Percentiles rank a stretch among this genome's conserved stretches.
These are phyloP conservation scores for Cygnus atratus DNA, from an alignment of 2,113 vertebrate genomes.

Conservation along the genomic window DNA sequence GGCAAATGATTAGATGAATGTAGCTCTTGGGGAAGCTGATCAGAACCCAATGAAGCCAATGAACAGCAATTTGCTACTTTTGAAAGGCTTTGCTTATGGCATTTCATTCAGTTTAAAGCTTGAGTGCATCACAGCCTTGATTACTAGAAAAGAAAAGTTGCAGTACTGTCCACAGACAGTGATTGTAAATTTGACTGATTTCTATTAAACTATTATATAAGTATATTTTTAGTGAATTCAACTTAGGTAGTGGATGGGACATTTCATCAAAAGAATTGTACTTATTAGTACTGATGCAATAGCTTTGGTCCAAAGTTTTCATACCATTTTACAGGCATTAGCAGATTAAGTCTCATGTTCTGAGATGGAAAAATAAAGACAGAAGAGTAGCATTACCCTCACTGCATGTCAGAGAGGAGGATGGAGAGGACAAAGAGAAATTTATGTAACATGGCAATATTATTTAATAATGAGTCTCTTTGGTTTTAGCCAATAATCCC, in stretches of 20 bases:
- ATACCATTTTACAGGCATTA: background rate
- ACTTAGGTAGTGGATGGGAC: background rate
- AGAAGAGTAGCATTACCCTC: background rate
- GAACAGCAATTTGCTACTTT: background rate
- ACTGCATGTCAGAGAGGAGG: fast-evolving
- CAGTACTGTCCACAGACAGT: background rate
- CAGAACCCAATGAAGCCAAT: background rate
- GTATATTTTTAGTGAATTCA: background rate
- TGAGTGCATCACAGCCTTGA: background rate
- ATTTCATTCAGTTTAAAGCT: background rate
- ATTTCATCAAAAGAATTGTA: background rate
- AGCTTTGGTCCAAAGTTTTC: background rate
- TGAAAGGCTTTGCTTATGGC: background rate
- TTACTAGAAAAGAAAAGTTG: background rate
- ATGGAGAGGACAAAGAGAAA: background rate
- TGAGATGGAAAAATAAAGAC: background rate
- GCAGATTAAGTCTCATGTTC: background rate
- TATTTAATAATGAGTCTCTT: background rate
- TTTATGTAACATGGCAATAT: background rate
- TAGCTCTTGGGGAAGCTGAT: background rate
- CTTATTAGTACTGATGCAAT: background rate
- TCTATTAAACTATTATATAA: background rate
- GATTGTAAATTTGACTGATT: background rate
- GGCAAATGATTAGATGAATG: background rate
- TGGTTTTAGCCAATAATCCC: background rate